These are phyloP conservation scores for Physella acuta DNA, from an alignment of 1,140 invertebrate genomes.

Conservation along the genomic window DNA sequence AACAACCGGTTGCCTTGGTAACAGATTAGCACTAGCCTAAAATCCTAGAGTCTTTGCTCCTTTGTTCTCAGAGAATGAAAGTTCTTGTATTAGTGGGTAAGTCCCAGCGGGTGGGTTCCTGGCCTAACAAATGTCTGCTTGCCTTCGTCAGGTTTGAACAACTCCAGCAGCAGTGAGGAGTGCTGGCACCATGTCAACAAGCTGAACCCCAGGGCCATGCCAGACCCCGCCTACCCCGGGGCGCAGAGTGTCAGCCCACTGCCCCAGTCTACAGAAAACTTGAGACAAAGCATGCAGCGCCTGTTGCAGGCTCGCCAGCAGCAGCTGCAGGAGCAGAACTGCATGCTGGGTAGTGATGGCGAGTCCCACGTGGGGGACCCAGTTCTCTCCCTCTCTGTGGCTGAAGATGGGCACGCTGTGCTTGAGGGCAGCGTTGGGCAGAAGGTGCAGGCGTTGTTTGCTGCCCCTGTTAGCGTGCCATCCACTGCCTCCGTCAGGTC, in stretches of 20 bases:
- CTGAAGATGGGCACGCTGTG: constrained; percentile 8
- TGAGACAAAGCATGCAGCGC: constrained; percentile 53
- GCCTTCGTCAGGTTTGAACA: constrained; percentile 28
- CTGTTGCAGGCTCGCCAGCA: constrained; percentile 51
- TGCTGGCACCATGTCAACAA: constrained; percentile 33
- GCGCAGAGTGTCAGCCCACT: constrained; percentile 32
- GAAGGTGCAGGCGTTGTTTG: neutral
- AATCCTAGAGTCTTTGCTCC: no score
- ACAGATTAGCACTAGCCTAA: no score
- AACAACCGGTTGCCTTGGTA: no score
- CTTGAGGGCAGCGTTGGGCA: neutral
- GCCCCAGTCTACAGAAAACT: constrained; percentile 41
- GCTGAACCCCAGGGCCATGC: constrained; percentile 46
- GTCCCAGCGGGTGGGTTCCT: no score
- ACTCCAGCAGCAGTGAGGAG: constrained; percentile 41
- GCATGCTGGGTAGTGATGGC: constrained; percentile 41
- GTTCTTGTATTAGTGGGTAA: no score
- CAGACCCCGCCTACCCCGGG: constrained; percentile 31
- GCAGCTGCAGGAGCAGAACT: constrained; percentile 29
- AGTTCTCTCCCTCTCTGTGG: constrained; percentile 17
- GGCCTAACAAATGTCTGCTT: no score
- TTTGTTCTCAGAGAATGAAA: no score
- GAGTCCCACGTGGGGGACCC: constrained; percentile 37
- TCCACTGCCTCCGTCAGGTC: constrained; percentile 15
- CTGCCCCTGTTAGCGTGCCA: constrained; percentile 1